Base-by-base conservation (phyloP, 1,140 invertebrate species). In the Whitmania pigra region DNA sequence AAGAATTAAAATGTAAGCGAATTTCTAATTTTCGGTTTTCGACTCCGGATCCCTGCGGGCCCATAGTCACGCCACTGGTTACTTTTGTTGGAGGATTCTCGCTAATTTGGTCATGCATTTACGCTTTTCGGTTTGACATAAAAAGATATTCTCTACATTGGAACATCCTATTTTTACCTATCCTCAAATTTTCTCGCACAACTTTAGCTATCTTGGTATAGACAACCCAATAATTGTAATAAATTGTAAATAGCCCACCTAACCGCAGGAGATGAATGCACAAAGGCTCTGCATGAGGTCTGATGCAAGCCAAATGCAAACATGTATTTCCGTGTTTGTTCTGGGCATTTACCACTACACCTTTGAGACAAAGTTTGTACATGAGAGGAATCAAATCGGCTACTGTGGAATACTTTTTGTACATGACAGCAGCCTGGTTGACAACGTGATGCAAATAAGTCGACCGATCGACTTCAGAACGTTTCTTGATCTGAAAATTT, bases 301-400 rank as follows among this genome's bases (percentile, higher is more conserved):
- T 57, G 27, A 76, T 60, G 67, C 74, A 75, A 15, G 75, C 75
- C n/a, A 75, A 53, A 63, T 76, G 75, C 27, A 76, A 54, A 18
- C 54, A 55, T 25, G 75, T 76, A 43, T 76, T 76, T 20, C 75
- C 75, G 54, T 73, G 66, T 2, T 60, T 54, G 66, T 76, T 76
- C 63, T 74, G 74, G 3, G 75, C 74, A 55, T 76, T 76, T 9
- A 76, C 72, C 31, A 71, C 57, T 4, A 72, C 55, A 18, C 75
- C 75, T n/a, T 69, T 67, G 9, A 76, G 27, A 2, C 69, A 72
- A n/a, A 76, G 43, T 40, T 66, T 43, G 71, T 76, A 76, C 18
- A 76, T 67, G 0, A 76, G 53, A 15, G 68, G 66, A 40, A 76
- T 60, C 29, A 73, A 49, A n/a, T 72, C 67, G 18, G 53, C 57